Conservation (phyloP, 2,888 invertebrate genomes). For the Eilema sororculum region DNA sequence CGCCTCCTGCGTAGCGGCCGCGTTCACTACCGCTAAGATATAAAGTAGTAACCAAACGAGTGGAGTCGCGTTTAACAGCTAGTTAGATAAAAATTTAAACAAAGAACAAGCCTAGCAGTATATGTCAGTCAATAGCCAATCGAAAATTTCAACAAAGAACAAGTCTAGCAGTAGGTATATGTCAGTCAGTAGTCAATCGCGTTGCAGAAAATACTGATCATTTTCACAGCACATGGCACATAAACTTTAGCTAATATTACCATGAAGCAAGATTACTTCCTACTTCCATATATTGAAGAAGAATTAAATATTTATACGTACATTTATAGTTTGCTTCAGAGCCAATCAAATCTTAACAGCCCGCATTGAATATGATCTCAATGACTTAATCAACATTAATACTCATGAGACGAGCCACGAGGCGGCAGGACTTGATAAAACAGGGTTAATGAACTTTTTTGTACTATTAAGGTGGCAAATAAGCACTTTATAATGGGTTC, state of each 20-base stretch:
- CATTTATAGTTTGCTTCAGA: background rate
- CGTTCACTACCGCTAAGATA: no score
- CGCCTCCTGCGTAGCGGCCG: no score
- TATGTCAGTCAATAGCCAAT: no score
- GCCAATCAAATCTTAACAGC: background rate
- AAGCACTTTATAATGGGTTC: no score
- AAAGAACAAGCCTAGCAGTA: no score
- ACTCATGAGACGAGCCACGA: background rate
- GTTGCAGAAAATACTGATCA: no score
- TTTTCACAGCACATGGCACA: no score
- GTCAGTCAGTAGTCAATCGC: background rate
- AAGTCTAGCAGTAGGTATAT: background rate
- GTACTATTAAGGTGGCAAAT: background rate
- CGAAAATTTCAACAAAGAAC: no score
- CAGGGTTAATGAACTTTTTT: background rate
- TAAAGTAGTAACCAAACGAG: no score
- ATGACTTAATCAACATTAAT: slow-evolving; percentile 16
- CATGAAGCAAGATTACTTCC: background rate
- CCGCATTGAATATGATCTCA: slow-evolving; percentile 6
- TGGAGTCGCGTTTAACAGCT: no score
- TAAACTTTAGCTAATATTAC: no score
- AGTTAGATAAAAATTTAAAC: no score
- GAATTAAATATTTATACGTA: background rate
- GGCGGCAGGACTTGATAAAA: background rate
- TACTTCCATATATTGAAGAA: background rate